Evolutionary conservation across 2,888 invertebrate genomes (phyloP), one percentile per base, ranked within the genome.

Genomic region (Heterodera filipjevi): DNA sequence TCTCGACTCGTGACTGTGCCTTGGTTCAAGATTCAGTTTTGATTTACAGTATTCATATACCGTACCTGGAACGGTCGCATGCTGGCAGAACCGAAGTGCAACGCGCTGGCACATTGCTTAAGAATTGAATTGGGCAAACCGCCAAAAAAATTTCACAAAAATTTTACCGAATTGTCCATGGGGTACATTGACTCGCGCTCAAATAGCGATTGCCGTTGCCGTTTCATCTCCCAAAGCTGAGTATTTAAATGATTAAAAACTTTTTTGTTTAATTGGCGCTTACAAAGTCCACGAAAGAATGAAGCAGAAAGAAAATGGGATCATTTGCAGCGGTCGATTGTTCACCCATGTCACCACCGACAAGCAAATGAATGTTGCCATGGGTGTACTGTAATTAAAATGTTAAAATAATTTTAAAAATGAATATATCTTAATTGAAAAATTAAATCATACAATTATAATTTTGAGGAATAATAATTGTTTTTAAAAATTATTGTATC

Each of bases 241-340:
- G 22, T 8, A 12, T 44, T 10, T 10, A 44, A 44, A 44, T 44
- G 5, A 10, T 10, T 10, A 44, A 44, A 44, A 44, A 44, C 5
- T 10, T 44, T 44, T 44, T 44, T 44, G 5, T 44, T 44, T 44
- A 44, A 44, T 10, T n/a, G n/a, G n/a, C 89, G 89, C 89, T 90
- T 8, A 89, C 81, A 27, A 86, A 83, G 81, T 90, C 90, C 44
- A 90, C 85, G 79, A 89, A 90, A 0, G 86, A 80, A 78, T 90
- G 90, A 75, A 89, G 89, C 27, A 90, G 80, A 82, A 85, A 90
- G 83, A 90, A 90, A 12, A 86, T 80, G 0, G 90, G 90, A 81
- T 90, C 90, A 74, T 88, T 89, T 30, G 86, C 86, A 10, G 86
- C 84, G 5, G 86, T 86, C 5, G 84, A 81, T 70, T 79, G 81